Conservation (phyloP, 2,113 vertebrate genomes). For the Piaya cayana region DNA sequence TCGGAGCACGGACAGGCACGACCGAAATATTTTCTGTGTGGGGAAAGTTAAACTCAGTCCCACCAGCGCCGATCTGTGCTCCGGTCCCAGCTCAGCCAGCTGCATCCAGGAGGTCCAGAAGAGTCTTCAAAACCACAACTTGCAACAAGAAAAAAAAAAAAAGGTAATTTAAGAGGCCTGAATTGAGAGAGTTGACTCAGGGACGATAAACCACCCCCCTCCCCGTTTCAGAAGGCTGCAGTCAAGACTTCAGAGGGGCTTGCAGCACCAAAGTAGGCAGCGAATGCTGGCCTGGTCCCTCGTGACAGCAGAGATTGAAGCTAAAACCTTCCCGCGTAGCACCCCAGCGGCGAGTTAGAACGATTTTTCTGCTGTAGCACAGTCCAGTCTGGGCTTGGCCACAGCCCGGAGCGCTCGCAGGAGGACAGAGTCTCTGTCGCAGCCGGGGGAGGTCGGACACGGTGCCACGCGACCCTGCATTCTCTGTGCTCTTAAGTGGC, state of each 20-base stretch:
- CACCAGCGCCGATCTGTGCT: background rate
- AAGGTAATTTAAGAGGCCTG: background rate
- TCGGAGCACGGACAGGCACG: background rate
- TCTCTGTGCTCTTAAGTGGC: background rate
- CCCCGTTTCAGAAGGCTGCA: background rate
- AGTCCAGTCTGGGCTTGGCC: background rate
- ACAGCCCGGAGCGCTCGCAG: background rate
- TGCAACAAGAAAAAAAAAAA: background rate
- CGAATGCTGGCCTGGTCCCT: background rate
- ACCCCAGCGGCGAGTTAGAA: background rate
- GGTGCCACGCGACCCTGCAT: accelerated
- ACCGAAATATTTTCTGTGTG: background rate
- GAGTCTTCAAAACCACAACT: background rate
- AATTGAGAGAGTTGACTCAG: background rate
- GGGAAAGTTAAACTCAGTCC: background rate
- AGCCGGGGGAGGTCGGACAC: background rate
- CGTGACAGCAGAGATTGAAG: background rate
- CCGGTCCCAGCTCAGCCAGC: background rate
- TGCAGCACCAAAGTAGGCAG: conserved; percentile 55
- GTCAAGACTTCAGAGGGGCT: conserved; percentile 36
- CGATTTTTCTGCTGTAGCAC: background rate
- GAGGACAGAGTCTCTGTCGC: background rate
- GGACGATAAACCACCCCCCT: background rate
- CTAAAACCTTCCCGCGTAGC: background rate
- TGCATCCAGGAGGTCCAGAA: background rate